Percentiles rank a stretch among this genome's conserved stretches.
These are phyloP conservation scores for Frankliniella intonsa DNA, from an alignment of 2,888 invertebrate genomes.

Conservation along the genomic window DNA sequence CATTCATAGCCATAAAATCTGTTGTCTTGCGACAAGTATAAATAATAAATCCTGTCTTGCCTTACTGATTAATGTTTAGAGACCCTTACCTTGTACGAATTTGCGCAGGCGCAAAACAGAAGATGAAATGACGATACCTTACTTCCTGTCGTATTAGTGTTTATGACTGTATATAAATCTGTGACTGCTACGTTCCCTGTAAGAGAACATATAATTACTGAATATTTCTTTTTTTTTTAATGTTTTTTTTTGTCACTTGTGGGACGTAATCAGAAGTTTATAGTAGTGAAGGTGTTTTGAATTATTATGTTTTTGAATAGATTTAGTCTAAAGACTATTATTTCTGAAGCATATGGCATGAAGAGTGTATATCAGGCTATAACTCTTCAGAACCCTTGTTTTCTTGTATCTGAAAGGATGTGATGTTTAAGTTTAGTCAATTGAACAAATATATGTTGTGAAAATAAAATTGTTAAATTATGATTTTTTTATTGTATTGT, in stretches of 20 bases:
- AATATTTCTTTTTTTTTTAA: not conserved
- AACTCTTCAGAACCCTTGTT: not conserved
- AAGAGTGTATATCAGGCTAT: not conserved
- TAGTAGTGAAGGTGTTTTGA: not conserved
- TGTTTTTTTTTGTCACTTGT: not conserved
- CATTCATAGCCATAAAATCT: not conserved
- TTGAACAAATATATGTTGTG: slow-evolving; percentile 27
- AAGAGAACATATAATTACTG: not conserved
- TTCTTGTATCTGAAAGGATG: slow-evolving; percentile 9
- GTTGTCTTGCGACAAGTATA: not conserved
- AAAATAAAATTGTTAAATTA: slow-evolving; percentile 20
- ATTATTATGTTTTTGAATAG: not conserved
- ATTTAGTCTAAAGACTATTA: slow-evolving; percentile 3
- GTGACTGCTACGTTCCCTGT: slow-evolving; percentile 19
- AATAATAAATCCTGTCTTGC: not conserved
- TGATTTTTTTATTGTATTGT: slow-evolving; percentile 16
- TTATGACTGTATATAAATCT: not conserved
- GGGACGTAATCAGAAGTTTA: not conserved
- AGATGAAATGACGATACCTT: not conserved
- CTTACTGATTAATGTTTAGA: slow-evolving; percentile 8
- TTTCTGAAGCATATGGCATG: not conserved
- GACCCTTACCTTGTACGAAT: not conserved
- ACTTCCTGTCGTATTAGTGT: slow-evolving; percentile 3
- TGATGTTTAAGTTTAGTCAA: slow-evolving; percentile 18
- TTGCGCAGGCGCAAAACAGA: slow-evolving; percentile 9